Percentiles rank a stretch among this genome's conserved stretches.
These are phyloP conservation scores for Hypotaenidia okinawae DNA, from an alignment of 2,797 vertebrate genomes.

Conservation along the genomic window DNA sequence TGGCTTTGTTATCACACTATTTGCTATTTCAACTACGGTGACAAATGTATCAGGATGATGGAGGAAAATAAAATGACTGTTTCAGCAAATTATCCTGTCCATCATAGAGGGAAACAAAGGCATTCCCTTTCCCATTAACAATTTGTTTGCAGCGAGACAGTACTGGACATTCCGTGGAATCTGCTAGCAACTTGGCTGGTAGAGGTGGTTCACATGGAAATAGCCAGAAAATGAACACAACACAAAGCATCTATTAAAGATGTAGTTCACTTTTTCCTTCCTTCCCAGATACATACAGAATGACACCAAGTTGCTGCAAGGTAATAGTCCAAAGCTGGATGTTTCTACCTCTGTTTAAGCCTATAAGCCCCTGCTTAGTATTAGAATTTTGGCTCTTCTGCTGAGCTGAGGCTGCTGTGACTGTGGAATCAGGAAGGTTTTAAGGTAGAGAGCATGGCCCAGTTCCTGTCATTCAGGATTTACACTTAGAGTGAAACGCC, in stretches of 20 bases:
- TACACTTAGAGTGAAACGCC: not conserved
- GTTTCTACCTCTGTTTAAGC: not conserved
- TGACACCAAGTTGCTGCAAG: not conserved
- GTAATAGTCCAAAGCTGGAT: not conserved
- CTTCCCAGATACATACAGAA: rapidly evolving
- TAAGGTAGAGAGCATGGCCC: no score
- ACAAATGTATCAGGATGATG: not conserved
- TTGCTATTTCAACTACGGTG: not conserved
- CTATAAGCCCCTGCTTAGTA: not conserved
- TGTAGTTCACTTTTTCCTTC: not conserved
- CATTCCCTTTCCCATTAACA: not conserved
- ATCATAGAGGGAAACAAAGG: not conserved
- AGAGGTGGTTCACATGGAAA: not conserved
- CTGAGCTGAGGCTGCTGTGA: no score
- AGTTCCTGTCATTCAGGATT: not conserved
- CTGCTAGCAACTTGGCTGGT: not conserved
- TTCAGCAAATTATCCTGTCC: not conserved
- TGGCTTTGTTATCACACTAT: not conserved
- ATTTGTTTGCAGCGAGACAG: not conserved
- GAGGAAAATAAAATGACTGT: not conserved
- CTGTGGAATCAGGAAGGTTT: no score
- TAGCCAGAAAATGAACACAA: not conserved
- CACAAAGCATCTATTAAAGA: not conserved
- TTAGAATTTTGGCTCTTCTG: no score
- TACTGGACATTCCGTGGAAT: not conserved